Percentiles rank a stretch among this genome's conserved stretches.
These are phyloP conservation scores for Dione juno DNA, from an alignment of 2,888 invertebrate species.

Conservation along the genomic window DNA sequence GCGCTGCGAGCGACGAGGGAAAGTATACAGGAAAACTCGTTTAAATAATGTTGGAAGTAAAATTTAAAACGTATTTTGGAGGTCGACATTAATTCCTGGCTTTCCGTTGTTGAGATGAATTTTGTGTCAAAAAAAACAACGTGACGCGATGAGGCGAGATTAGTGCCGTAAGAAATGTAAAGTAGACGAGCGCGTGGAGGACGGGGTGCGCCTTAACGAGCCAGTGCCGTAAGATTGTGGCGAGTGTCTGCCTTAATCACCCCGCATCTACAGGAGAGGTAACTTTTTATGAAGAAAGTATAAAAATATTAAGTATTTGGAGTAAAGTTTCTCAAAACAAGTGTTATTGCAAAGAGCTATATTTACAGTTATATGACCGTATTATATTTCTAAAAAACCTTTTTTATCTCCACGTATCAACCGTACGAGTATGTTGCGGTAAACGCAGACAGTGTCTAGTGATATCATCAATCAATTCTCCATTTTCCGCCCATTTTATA, in stretches of 20 bases:
- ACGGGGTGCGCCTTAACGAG: constrained; percentile 18
- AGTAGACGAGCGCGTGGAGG: constrained; percentile 13
- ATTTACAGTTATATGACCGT: too few relatives aligned
- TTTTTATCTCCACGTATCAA: not conserved
- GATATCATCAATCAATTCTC: constrained; percentile 3
- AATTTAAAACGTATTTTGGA: constrained; percentile 27
- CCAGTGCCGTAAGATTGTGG: constrained; percentile 19
- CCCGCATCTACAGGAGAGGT: not conserved
- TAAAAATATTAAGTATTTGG: not conserved
- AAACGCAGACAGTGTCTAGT: not conserved
- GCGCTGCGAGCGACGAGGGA: not conserved
- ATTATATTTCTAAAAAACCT: too few relatives aligned
- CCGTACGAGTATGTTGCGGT: not conserved
- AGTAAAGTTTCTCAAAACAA: too few relatives aligned
- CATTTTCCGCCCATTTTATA: not conserved
- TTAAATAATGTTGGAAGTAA: constrained; percentile 13
- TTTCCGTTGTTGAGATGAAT: constrained; percentile 25
- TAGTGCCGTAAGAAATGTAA: constrained; percentile 23
- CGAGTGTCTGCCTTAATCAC: constrained; percentile 19
- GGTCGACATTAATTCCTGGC: constrained; percentile 26
- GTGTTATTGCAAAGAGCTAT: too few relatives aligned
- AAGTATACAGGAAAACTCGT: constrained; percentile 13
- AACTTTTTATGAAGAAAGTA: not conserved
- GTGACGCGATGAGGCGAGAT: constrained; percentile 26
- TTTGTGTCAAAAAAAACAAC: constrained; percentile 31